A percentile compares a stretch with the other conserved stretches of the same genome.
phyloP scores from a whole-genome alignment of 2,888 invertebrate genomes.

The Terebella lapidaria region DNA sequence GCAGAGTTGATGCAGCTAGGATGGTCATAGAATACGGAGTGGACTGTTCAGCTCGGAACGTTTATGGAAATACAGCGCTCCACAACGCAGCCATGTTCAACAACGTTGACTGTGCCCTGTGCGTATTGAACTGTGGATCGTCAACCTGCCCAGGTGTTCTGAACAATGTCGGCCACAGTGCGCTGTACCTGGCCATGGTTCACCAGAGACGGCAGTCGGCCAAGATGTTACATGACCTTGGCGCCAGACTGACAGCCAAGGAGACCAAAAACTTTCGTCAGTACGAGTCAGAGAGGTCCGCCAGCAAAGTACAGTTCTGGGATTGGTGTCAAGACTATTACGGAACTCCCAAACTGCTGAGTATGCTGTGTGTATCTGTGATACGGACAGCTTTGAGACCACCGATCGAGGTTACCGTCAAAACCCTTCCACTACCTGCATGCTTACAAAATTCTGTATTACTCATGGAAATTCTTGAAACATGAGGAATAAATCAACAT shows the following conservation, averaged over 20 bases:
- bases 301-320: not conserved
- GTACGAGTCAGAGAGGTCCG: not conserved
- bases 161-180: slow-evolving; percentile 10
- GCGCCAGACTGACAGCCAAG: slow-evolving; percentile 1
- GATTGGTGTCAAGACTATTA: not conserved
- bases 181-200: slow-evolving; percentile 11
- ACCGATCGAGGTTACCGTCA: not conserved
- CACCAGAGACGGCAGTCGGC: slow-evolving; percentile 22
- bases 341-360: not conserved
- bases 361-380: not conserved
- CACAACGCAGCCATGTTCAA: slow-evolving; percentile 12
- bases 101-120: not conserved
- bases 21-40: slow-evolving; percentile 3
- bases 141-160: not conserved
- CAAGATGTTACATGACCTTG: not conserved
- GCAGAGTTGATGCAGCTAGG: slow-evolving; percentile 3
- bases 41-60: slow-evolving; percentile 3
- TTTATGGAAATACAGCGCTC: slow-evolving; percentile 12
- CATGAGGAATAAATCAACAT: not conserved
- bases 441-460: not conserved
- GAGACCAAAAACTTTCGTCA: not conserved
- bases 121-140: slow-evolving; percentile 10
- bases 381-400: too few species aligned
- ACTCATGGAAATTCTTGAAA: not conserved
- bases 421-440: not conserved